These are phyloP conservation scores for Hyposmocoma kahamanoa DNA, from an alignment of 1,140 invertebrate species.

Conservation along the genomic window DNA sequence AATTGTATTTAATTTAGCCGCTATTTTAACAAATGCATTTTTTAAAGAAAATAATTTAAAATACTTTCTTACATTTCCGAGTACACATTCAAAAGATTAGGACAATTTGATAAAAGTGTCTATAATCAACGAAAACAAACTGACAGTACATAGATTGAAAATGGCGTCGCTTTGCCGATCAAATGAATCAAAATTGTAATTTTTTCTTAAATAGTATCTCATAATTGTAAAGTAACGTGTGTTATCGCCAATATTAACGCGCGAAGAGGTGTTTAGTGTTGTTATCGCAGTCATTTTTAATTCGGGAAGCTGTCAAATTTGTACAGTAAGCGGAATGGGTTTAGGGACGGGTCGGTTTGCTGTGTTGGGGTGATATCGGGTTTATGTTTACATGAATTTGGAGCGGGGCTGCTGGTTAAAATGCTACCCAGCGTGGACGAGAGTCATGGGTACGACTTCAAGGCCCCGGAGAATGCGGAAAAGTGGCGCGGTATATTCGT, in stretches of 20 bases:
- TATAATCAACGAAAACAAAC: slow-evolving; percentile 29
- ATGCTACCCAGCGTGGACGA: slow-evolving; percentile 74
- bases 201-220: neutral
- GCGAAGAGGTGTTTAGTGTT: neutral
- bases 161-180: slow-evolving; percentile 68
- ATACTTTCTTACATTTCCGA: too few species aligned
- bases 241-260: neutral
- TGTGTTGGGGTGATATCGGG: slow-evolving; percentile 38
- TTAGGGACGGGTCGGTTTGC: slow-evolving; percentile 24
- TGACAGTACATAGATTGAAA: slow-evolving; percentile 61
- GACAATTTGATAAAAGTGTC: neutral
- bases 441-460: slow-evolving; percentile 87
- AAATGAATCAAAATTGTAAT: slow-evolving; percentile 43
- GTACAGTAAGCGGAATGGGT: slow-evolving; percentile 41
- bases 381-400: slow-evolving; percentile 62
- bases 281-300: neutral
- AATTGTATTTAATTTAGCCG: neutral
- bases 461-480: slow-evolving; percentile 87
- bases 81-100: neutral
- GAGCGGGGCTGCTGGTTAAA: slow-evolving; percentile 39
- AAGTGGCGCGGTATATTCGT: slow-evolving; percentile 94
- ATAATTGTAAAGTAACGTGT: neutral
- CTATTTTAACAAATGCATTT: slow-evolving; percentile 7
- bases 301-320: slow-evolving; percentile 28
- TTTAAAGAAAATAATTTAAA: too few species aligned